These are phyloP conservation scores for Pentalonia nigronervosa DNA, from an alignment of 1,140 invertebrate genomes.

Conservation along the genomic window DNA sequence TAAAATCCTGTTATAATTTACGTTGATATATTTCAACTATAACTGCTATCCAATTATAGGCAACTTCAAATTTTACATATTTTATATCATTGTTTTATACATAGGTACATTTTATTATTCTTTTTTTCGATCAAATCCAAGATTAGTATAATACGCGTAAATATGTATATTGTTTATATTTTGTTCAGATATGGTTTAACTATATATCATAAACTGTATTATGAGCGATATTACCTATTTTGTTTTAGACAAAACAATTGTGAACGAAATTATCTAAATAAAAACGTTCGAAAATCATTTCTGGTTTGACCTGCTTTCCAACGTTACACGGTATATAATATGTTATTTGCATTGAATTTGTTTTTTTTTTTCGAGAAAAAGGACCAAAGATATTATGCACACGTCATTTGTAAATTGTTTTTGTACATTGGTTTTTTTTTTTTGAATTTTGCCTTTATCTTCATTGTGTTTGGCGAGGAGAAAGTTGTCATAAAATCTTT, in stretches of 20 bases:
- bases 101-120: neutral
- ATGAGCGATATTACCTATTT: neutral
- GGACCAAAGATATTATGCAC: neutral
- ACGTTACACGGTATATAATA: neutral
- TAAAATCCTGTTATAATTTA: neutral
- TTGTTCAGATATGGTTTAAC: neutral
- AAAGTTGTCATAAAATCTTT: constrained; percentile 12
- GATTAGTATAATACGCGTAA: neutral
- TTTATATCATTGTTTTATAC: neutral
- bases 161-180: neutral
- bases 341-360: constrained; percentile 25
- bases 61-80: neutral
- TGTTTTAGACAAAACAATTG: neutral
- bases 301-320: constrained; percentile 5
- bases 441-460: neutral
- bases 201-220: neutral
- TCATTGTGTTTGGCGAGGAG: neutral
- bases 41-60: neutral
- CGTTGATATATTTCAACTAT: neutral
- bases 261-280: neutral
- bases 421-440: neutral
- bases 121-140: neutral
- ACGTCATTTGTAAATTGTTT: constrained; percentile 5
- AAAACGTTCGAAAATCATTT: constrained; percentile 41
- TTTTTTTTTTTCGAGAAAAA: constrained; percentile 20